Evolutionary conservation across 2,888 invertebrate species (phyloP).

Genomic region (Thecocarcelia acutangulata): DNA sequence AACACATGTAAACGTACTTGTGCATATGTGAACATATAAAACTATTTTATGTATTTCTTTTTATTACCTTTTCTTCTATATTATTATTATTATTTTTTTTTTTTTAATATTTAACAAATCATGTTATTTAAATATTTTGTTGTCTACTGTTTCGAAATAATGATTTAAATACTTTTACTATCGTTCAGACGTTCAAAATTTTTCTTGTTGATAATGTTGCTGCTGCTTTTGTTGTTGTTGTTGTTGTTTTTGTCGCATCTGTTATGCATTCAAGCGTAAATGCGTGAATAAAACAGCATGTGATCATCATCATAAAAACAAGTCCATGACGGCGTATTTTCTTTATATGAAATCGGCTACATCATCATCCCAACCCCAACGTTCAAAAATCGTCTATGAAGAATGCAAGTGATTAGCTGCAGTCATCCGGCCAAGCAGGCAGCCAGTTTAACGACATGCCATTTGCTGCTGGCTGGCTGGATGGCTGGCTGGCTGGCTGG

Average conservation of each 20-base stretch:
- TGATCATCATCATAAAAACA: conserved; percentile 25
- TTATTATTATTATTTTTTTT: too few relatives aligned
- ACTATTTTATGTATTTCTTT: too few relatives aligned
- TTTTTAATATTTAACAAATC: conserved; percentile 6
- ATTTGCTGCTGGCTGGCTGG: conserved; percentile 37
- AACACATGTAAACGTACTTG: too few relatives aligned
- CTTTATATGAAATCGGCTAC: conserved; percentile 18
- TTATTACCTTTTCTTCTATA: neutral
- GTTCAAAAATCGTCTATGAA: conserved; percentile 19
- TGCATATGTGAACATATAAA: too few relatives aligned
- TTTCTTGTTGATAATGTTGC: conserved; percentile 26
- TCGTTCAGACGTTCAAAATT: conserved; percentile 46
- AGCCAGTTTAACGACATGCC: conserved; percentile 57
- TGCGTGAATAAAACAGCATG: conserved; percentile 47
- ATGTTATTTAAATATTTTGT: conserved; percentile 12
- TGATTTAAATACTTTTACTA: conserved; percentile 67
- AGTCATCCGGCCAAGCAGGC: conserved; percentile 22
- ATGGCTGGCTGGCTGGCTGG: too few relatives aligned
- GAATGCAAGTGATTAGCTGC: conserved; percentile 53
- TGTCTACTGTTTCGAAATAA: conserved; percentile 53
- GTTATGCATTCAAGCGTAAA: conserved; percentile 54
- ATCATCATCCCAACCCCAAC: conserved; percentile 28
- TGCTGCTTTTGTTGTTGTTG: conserved; percentile 15
- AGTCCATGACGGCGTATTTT: conserved; percentile 21
- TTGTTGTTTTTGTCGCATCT: conserved; percentile 58